Conservation (phyloP, 2,888 invertebrate species). For the Melanotus villosus region DNA sequence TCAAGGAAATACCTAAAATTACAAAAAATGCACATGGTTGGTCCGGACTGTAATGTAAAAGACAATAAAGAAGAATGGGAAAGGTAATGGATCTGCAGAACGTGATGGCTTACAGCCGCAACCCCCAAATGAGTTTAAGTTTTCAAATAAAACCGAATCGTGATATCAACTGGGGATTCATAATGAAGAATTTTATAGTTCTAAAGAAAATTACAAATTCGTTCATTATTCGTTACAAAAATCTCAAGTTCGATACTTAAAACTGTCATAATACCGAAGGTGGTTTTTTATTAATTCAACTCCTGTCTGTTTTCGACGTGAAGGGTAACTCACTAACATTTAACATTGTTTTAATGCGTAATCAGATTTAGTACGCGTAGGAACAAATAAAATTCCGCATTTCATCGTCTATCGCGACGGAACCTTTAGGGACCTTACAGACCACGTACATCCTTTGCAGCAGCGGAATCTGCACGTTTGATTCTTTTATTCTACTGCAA, state of each 20-base stretch:
- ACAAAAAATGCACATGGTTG: conserved; percentile 23
- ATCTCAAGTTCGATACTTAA: conserved; percentile 10
- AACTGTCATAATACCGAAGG: too few relatives aligned
- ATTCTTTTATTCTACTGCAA: conserved; percentile 24
- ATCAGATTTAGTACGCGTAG: conserved; percentile 47
- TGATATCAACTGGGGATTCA: conserved; percentile 56
- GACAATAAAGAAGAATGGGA: conserved; percentile 57
- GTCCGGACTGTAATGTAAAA: conserved; percentile 40
- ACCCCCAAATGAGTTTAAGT: conserved; percentile 57
- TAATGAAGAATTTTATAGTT: conserved; percentile 52
- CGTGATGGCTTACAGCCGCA: conserved; percentile 56
- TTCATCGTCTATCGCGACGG: conserved; percentile 42
- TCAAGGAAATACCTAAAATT: neutral
- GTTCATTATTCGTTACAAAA: conserved; percentile 28
- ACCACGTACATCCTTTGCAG: conserved; percentile 16
- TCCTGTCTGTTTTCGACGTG: neutral
- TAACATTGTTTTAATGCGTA: conserved; percentile 50
- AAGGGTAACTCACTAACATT: conserved; percentile 33
- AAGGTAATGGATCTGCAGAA: conserved; percentile 56
- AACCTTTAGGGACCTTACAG: conserved; percentile 30
- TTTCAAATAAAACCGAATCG: conserved; percentile 59
- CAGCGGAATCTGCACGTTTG: conserved; percentile 3
- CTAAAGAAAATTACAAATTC: conserved; percentile 44
- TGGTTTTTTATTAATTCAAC: conserved; percentile 21
- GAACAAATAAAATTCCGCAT: conserved; percentile 51